Evolutionary conservation across 2,888 invertebrate species (phyloP).

Genomic region (Limnephilus lunatus): DNA sequence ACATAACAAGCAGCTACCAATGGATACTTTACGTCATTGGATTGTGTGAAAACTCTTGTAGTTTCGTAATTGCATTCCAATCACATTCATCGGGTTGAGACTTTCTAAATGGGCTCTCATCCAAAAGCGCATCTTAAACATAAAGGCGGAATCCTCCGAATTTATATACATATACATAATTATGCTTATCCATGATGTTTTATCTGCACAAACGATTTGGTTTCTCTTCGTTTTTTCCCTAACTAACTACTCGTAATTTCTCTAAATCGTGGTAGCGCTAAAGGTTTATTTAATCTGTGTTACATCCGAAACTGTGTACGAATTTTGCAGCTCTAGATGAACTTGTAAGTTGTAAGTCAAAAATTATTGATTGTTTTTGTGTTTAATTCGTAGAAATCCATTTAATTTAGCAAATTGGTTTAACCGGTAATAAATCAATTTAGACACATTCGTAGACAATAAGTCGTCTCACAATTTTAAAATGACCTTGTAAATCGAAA

Average conservation of each 20-base stretch:
- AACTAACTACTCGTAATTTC: not conserved
- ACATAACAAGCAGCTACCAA: not conserved
- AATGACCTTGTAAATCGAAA: too few relatives aligned
- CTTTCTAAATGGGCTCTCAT: slow-evolving; percentile 2
- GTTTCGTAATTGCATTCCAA: not conserved
- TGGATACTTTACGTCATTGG: not conserved
- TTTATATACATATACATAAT: not conserved
- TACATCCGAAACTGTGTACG: too few relatives aligned
- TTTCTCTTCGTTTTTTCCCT: not conserved
- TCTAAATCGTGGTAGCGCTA: too few relatives aligned
- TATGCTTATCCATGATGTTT: not conserved
- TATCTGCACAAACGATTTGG: not conserved
- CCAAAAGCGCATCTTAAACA: not conserved
- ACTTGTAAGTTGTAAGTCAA: too few relatives aligned
- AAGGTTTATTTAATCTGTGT: too few relatives aligned
- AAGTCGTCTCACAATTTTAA: too few relatives aligned
- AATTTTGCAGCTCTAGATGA: too few relatives aligned
- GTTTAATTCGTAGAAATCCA: too few relatives aligned
- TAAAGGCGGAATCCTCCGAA: not conserved
- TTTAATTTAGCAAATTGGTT: too few relatives aligned
- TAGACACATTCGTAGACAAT: too few relatives aligned
- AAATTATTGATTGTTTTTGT: too few relatives aligned
- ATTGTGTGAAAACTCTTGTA: not conserved
- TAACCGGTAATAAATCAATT: too few relatives aligned
- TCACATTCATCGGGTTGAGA: not conserved